Evolutionary conservation across 1,140 invertebrate genomes (phyloP), one percentile per base, ranked within the genome.

Genomic region (Plectrocnemia conspersa): DNA sequence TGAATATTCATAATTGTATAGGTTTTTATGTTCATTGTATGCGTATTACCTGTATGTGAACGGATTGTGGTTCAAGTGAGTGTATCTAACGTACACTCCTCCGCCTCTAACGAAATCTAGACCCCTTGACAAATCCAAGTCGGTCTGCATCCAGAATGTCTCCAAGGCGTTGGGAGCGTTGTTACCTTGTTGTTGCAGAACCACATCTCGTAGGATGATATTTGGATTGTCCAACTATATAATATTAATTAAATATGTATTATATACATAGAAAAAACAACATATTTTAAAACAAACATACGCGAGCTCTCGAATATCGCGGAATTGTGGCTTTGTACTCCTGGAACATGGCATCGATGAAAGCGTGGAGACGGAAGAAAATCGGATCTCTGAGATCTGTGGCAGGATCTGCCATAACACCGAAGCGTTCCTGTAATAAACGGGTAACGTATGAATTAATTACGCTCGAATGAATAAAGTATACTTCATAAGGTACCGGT

Each of bases 291-390:
- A 18, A 52, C 27, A 25, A 44, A 44, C 49, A 50, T 42, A 62
- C 59, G 2, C 22, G 13, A 23, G 36, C 56, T 19, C 59, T 62
- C 1, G 68, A 78, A 59, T 88, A 88, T 33, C 79, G 68, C 1
- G 79, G 71, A 19, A 91, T 67, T 5, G 82, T 83, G 23, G 75
- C 77, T 70, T 92, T 92, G 66, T 85, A 83, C 61, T 86, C 77
- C 53, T 81, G 75, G 74, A 92, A 91, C 7, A 93, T 75, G 42
- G 88, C 79, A 63, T 93, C 87, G 15, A 92, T 76, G 61, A 82
- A 85, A 3, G 84, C 81, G 63, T 92, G 90, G 83, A 82, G 90
- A 64, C 85, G 81, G 69, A 91, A 93, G 72, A 93, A 92, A 3
- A 88, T 70, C 0, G 90, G 89, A 70, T 93, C 90, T 9, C 89